These are phyloP conservation scores for Eidolon dupreanum DNA, from an alignment of 2,797 vertebrate species.

Conservation along the genomic window DNA sequence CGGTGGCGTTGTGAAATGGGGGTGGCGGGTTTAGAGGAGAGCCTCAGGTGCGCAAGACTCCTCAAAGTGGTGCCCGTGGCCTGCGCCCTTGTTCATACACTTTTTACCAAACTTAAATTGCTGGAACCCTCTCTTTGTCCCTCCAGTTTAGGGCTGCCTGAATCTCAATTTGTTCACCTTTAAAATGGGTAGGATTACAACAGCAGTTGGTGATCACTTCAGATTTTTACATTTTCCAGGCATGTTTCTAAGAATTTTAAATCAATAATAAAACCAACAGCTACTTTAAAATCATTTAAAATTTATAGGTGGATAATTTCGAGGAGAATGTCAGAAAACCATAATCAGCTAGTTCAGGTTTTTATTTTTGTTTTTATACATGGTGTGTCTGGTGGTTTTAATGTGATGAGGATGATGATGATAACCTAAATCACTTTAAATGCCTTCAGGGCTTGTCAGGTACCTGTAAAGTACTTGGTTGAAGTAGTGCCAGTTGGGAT, in stretches of 20 bases:
- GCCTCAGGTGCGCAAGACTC: not conserved
- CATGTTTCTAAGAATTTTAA: conserved; percentile 35
- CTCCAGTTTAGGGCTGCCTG: not conserved
- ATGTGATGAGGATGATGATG: not conserved
- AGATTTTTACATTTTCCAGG: not conserved
- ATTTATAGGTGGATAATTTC: not conserved
- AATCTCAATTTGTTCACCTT: not conserved
- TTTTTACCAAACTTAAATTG: not conserved
- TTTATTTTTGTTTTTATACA: conserved; percentile 22
- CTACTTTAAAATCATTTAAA: not conserved
- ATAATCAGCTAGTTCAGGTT: not conserved
- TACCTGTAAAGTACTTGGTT: not conserved
- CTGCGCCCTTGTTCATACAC: not conserved
- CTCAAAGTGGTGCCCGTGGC: not conserved
- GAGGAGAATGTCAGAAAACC: not conserved
- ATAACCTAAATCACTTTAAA: conserved; percentile 10
- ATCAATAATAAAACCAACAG: conserved; percentile 14
- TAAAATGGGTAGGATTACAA: conserved; percentile 35
- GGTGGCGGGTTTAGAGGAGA: not conserved
- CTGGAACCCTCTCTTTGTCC: not conserved
- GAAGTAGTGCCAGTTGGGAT: not conserved
- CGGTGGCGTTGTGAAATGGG: not conserved
- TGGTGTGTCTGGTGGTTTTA: not conserved
- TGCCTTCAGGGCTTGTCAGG: not conserved
- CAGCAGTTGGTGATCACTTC: not conserved